Evolutionary conservation across 2,797 vertebrate species (phyloP).

Genomic region (Huso huso): DNA sequence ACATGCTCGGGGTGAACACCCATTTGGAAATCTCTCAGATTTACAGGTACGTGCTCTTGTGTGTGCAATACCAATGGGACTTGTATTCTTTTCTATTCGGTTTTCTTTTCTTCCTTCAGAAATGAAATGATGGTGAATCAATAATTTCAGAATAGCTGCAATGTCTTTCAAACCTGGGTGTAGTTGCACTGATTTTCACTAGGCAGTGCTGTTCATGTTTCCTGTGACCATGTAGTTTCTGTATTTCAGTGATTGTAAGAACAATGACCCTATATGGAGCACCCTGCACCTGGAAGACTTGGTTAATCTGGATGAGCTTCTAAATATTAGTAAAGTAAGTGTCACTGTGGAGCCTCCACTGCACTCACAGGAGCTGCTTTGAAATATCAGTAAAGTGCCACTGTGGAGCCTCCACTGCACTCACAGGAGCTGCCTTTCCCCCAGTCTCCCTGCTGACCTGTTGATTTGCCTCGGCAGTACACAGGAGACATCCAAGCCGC

Average conservation of each 20-base stretch:
- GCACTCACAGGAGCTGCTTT: not conserved
- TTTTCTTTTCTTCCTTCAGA: too few species aligned
- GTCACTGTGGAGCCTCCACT: not conserved
- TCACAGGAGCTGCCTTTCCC: not conserved
- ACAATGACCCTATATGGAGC: slow-evolving; percentile 62
- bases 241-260: slow-evolving; percentile 59
- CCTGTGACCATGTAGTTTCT: not conserved
- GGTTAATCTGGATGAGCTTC: slow-evolving; percentile 45
- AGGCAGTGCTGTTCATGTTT: not conserved
- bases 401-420: not conserved
- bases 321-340: slow-evolving; percentile 68
- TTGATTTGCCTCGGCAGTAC: slow-evolving; percentile 50
- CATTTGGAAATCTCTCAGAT: slow-evolving; percentile 47
- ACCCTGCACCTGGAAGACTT: slow-evolving; percentile 49
- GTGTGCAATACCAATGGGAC: not conserved
- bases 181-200: not conserved
- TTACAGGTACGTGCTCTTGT: slow-evolving; percentile 57
- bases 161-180: too few species aligned
- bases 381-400: not conserved
- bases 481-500: slow-evolving; percentile 43
- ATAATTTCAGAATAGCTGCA: too few species aligned
- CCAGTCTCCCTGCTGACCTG: not conserved
- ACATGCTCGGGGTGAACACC: slow-evolving; percentile 34
- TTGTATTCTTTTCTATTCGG: too few species aligned
- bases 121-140: too few species aligned